Evolutionary conservation across 37 sponge, comb jelly and placozoan genomes (phyloP).

Genomic region (Lycopodina hypogea): DNA sequence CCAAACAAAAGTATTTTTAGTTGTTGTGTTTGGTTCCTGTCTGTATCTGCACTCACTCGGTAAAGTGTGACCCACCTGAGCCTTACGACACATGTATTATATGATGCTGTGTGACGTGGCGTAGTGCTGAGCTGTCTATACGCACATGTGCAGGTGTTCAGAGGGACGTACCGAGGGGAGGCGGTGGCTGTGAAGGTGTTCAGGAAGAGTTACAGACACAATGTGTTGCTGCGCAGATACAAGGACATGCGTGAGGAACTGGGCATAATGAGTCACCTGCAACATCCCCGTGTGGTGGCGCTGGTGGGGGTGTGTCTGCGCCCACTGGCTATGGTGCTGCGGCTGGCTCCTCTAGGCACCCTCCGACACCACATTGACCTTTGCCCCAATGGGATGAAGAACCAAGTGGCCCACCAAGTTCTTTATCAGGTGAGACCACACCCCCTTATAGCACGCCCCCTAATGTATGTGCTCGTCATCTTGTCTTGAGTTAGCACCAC

Average conservation of each 20-base stretch:
- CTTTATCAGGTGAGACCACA: conserved; percentile 45
- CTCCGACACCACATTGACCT: conserved; percentile 50
- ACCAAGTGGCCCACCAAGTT: conserved; percentile 23
- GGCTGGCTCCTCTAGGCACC: conserved; percentile 57
- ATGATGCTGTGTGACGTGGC: no score
- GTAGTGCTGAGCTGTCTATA: no score
- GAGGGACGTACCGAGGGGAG: conserved; percentile 28
- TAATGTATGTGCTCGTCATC: no score
- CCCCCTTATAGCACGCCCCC: not conserved
- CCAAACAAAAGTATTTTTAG: not conserved
- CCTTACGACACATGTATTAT: no score
- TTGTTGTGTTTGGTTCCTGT: not conserved
- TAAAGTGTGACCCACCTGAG: no score
- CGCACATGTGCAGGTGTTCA: conserved; percentile 31
- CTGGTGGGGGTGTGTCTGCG: conserved; percentile 47
- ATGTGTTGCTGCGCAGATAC: conserved; percentile 22
- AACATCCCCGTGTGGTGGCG: conserved; percentile 35
- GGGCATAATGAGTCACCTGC: conserved; percentile 46
- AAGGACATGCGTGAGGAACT: conserved; percentile 54
- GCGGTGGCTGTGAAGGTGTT: conserved; percentile 68
- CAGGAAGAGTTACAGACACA: not conserved
- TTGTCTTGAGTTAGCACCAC: no score
- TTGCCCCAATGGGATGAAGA: conserved; percentile 48
- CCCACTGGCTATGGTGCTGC: conserved; percentile 52
- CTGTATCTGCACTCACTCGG: not conserved